phyloP scores from a whole-genome alignment of 2,797 vertebrate genomes.

The Gobio occitaniae region DNA sequence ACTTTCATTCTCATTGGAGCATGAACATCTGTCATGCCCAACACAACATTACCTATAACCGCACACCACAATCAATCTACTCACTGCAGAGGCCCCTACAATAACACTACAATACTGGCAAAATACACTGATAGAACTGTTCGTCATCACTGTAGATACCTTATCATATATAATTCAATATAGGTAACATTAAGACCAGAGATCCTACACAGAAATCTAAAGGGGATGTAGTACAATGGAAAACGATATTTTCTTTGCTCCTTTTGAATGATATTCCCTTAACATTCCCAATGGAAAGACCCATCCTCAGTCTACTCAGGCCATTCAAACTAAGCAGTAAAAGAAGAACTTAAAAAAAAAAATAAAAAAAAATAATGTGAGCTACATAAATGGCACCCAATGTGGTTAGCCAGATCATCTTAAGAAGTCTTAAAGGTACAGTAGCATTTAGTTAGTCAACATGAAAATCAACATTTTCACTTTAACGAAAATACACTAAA shows the following conservation, averaged over 20 bases:
- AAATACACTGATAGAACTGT: not conserved
- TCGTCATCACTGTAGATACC: not conserved
- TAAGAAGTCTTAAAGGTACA: not conserved
- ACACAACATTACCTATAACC: conserved; percentile 53
- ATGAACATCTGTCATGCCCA: conserved; percentile 45
- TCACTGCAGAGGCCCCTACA: conserved; percentile 26
- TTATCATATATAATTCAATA: not conserved
- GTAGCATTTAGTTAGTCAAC: not conserved
- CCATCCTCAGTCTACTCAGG: not conserved
- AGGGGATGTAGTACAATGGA: not conserved
- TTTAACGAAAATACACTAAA: not conserved
- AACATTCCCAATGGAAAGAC: not conserved
- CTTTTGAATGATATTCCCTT: not conserved
- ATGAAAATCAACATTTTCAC: too few relatives aligned
- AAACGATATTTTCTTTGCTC: not conserved
- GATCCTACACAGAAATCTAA: conserved; percentile 3
- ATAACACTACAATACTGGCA: conserved; percentile 15
- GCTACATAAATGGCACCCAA: not conserved
- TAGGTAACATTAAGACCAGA: not conserved
- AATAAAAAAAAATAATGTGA: not conserved
- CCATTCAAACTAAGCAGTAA: not conserved
- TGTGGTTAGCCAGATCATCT: not conserved
- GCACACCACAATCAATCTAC: conserved; percentile 50
- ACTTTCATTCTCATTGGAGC: conserved; percentile 62
- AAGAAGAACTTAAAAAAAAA: not conserved